These are phyloP conservation scores for Dendrocincla tyrannina DNA, from an alignment of 2,797 vertebrate species.

Conservation along the genomic window DNA sequence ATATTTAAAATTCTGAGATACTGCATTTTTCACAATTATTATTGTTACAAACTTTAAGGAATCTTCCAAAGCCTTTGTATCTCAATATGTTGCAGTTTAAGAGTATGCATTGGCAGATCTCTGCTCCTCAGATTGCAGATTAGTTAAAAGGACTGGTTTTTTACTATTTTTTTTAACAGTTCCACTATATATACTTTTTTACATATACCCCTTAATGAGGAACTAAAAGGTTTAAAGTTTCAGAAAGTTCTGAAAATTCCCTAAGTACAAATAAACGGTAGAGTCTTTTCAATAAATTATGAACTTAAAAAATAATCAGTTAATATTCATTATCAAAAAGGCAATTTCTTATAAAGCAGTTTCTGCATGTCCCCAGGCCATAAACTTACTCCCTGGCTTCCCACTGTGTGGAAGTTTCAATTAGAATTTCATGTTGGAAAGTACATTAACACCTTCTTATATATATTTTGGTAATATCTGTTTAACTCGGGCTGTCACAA, in stretches of 20 bases:
- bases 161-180: constrained; percentile 28
- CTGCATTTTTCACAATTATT: constrained; percentile 59
- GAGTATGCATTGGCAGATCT: neutral
- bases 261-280: constrained; percentile 57
- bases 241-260: constrained; percentile 55
- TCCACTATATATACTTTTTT: constrained; percentile 36
- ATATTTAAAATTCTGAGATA: constrained; percentile 36
- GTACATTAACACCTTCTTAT: constrained; percentile 19
- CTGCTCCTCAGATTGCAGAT: constrained; percentile 16
- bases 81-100: neutral
- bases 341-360: constrained; percentile 46
- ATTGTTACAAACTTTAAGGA: constrained; percentile 19
- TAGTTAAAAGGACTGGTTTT: neutral
- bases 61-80: constrained; percentile 39
- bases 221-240: constrained; percentile 58
- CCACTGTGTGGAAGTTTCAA: constrained; percentile 39
- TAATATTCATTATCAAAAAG: constrained; percentile 63
- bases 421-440: constrained; percentile 62
- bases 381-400: constrained; percentile 43
- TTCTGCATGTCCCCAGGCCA: constrained; percentile 29
- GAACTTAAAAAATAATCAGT: constrained; percentile 54
- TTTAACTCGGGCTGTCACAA: constrained; percentile 35
- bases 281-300: constrained; percentile 68
- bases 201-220: constrained; percentile 6
- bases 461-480: constrained; percentile 57